Evolutionary conservation across 2,888 invertebrate genomes (phyloP), one percentile per base, ranked within the genome.

Genomic region (Marasmarcha lunaedactyla): DNA sequence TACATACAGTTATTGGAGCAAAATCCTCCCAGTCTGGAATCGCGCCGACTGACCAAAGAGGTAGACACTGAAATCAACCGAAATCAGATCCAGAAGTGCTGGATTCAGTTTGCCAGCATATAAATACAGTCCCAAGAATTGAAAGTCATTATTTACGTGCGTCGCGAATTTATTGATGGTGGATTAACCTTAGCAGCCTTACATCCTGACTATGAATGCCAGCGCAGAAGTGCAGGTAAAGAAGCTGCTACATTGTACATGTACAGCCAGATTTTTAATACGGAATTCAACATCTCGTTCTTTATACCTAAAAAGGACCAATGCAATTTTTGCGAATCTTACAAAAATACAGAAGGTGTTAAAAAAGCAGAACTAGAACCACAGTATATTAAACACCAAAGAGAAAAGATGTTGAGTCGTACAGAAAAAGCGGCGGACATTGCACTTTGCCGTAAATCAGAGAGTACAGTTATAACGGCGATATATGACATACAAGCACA

Each of bases 141-240:
- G 45, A 46, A 37, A 44, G 44, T 10, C 45, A 48, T 36, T 46
- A 46, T 20, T 20, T 20, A 20, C 20, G 20, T 42, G 42, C 41
- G 33, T 40, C 42, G 44, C 25, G 20, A 46, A 35, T 46, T 39
- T 37, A 46, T 46, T 35, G 42, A 46, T 42, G 46, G 42, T 36
- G 42, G 46, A 36, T 39, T 46, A 13, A 46, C 44, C 12, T 33
- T 46, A 37, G 44, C 44, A 3, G 46, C 37, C 35, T 39, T 44
- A 33, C 42, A 44, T 36, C 41, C 41, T 20, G 40, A 39, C 26
- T 44, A 44, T 39, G 35, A 37, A 41, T 30, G 38, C 35, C 38
- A 41, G 15, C 38, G 41, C 33, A 41, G 34, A 38, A 35, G 33
- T 20, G 7, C 4, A 3, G 20, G 20, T 20, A 20, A 20, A 20